Conservation (phyloP, 2,113 vertebrate genomes). For the Triplophysa siluroides region DNA sequence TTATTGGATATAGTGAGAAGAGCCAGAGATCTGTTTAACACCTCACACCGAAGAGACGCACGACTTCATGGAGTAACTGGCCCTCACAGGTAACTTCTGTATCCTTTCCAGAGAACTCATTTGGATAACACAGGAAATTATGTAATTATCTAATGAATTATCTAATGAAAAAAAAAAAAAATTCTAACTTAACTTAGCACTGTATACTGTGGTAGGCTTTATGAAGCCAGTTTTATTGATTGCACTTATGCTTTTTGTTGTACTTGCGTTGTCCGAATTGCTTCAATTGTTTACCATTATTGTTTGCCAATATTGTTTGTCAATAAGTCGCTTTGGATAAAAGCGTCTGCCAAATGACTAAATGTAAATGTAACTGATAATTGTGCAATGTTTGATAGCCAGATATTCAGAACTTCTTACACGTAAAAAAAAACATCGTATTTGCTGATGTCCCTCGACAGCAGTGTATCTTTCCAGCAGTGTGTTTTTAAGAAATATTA, state of each 20-base stretch:
- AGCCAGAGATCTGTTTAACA: constrained; percentile 15
- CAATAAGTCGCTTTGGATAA: no score
- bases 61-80: constrained; percentile 16
- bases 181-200: no score
- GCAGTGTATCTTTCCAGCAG: neutral
- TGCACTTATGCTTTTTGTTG: no score
- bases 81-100: constrained; percentile 39
- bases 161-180: no score
- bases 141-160: neutral
- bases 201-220: no score
- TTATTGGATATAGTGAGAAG: constrained; percentile 11
- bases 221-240: no score
- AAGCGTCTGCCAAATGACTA: no score
- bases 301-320: no score
- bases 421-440: neutral
- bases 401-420: neutral
- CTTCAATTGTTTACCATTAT: no score
- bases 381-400: constrained; percentile 3
- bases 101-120: neutral
- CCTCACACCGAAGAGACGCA: constrained; percentile 15
- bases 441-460: neutral
- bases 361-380: no score
- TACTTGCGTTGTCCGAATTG: no score
- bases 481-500: neutral
- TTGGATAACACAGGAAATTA: neutral